These are phyloP conservation scores for Anniella stebbinsi DNA, from an alignment of 2,797 vertebrate species.

Conservation along the genomic window DNA sequence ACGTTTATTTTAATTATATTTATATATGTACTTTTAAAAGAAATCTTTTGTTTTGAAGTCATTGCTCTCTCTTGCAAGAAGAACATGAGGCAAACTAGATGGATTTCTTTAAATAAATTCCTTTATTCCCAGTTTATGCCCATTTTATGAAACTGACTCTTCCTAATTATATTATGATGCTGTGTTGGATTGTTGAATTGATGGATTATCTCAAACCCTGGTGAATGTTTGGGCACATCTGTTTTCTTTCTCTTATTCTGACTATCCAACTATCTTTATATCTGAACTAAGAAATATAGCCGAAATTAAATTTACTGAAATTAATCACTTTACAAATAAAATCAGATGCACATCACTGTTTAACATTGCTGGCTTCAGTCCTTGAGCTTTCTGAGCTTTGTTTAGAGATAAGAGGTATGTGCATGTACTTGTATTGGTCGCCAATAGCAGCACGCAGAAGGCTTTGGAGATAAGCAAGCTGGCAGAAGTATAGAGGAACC, in stretches of 20 bases:
- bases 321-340: slow-evolving; percentile 85
- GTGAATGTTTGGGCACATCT: slow-evolving; percentile 72
- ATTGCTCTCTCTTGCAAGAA: slow-evolving; percentile 47
- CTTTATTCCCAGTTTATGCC: slow-evolving; percentile 62
- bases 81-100: slow-evolving; percentile 19
- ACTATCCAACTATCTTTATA: slow-evolving; percentile 80
- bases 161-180: slow-evolving; percentile 62
- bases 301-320: slow-evolving; percentile 84
- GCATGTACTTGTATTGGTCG: slow-evolving; percentile 77
- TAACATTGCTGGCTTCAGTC: slow-evolving; percentile 78
- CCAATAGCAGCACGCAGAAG: slow-evolving; percentile 86
- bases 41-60: slow-evolving; percentile 47
- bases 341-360: slow-evolving; percentile 82
- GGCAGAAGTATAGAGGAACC: slow-evolving; percentile 80
- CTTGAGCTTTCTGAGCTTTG: slow-evolving; percentile 80
- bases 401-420: slow-evolving; percentile 83
- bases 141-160: slow-evolving; percentile 54
- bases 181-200: slow-evolving; percentile 55
- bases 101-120: slow-evolving; percentile 66
- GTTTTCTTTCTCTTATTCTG: slow-evolving; percentile 73
- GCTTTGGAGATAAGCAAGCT: slow-evolving; percentile 85
- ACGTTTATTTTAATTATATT: slow-evolving; percentile 24
- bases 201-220: slow-evolving; percentile 72
- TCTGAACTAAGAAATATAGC: slow-evolving; percentile 78
- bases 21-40: slow-evolving; percentile 22